Evolutionary conservation across 2,888 invertebrate species (phyloP).

Genomic region (Spodoptera exigua): DNA sequence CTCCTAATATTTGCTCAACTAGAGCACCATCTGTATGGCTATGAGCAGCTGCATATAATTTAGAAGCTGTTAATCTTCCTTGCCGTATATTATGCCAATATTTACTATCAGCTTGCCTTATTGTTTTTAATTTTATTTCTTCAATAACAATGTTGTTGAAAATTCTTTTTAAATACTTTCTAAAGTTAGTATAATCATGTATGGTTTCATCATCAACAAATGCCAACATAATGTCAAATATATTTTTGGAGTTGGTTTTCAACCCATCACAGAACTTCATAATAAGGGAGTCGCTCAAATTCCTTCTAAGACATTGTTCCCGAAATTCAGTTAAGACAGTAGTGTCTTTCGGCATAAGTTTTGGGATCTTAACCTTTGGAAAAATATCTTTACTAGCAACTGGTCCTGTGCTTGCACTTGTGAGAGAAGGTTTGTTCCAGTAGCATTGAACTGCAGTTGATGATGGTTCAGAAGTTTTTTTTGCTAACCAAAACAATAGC

Average conservation of each 20-base stretch:
- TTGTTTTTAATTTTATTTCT: background rate
- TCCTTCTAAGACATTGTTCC: background rate
- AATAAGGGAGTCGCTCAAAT: background rate
- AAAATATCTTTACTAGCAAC: slow-evolving; percentile 4
- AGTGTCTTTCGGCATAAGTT: slow-evolving; percentile 3
- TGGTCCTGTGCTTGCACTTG: background rate
- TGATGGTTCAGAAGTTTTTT: slow-evolving; percentile 25
- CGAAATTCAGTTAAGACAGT: slow-evolving; percentile 1
- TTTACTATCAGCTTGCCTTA: slow-evolving; percentile 1
- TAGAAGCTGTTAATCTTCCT: slow-evolving; percentile 9
- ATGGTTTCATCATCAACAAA: background rate
- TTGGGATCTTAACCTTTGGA: background rate
- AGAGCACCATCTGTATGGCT: slow-evolving; percentile 16
- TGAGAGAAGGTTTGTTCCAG: slow-evolving; percentile 26
- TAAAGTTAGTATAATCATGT: slow-evolving; percentile 3
- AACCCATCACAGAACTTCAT: background rate
- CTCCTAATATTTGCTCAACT: slow-evolving; percentile 13
- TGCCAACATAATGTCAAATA: slow-evolving; percentile 5
- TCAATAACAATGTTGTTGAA: background rate
- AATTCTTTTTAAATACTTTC: slow-evolving; percentile 1
- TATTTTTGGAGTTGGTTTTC: background rate
- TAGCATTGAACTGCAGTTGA: slow-evolving; percentile 26
- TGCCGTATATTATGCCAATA: slow-evolving; percentile 10
- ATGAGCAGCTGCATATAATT: slow-evolving; percentile 12
- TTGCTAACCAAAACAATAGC: slow-evolving; percentile 24